Evolutionary conservation across 1,140 invertebrate species (phyloP).

Genomic region (Coenobita brevimanus): DNA sequence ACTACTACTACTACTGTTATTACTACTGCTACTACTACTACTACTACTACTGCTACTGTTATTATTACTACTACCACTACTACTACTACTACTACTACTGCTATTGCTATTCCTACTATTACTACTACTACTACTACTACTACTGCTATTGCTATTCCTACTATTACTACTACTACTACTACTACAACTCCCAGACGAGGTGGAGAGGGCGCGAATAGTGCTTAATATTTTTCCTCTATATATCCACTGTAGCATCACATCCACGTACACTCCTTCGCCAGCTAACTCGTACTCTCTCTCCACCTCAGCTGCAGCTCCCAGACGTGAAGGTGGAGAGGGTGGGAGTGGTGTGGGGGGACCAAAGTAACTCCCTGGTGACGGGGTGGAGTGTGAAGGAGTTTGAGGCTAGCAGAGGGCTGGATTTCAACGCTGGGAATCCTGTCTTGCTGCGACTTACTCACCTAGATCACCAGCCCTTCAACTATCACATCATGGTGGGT

Average conservation of each 20-base stretch:
- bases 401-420: slow-evolving; percentile 44
- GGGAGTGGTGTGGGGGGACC: background rate
- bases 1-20: too few relatives aligned
- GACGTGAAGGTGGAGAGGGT: background rate
- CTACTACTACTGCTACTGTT: too few relatives aligned
- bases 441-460: slow-evolving; percentile 81
- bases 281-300: background rate
- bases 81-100: too few relatives aligned
- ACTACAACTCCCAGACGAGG: too few relatives aligned
- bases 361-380: slow-evolving; percentile 48
- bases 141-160: too few relatives aligned
- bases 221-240: background rate
- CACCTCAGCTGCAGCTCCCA: background rate
- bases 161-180: too few relatives aligned
- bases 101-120: too few relatives aligned
- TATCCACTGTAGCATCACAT: background rate
- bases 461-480: slow-evolving; percentile 82
- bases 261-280: background rate
- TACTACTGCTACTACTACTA: too few relatives aligned
- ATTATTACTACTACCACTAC: too few relatives aligned
- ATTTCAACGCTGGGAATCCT: slow-evolving; percentile 26
- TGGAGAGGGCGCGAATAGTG: too few relatives aligned
- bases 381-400: slow-evolving; percentile 37
- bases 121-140: too few relatives aligned
- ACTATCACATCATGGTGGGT: slow-evolving; percentile 74